Conservation (phyloP, 2,888 invertebrate genomes). For the Cheilosia urbana region DNA sequence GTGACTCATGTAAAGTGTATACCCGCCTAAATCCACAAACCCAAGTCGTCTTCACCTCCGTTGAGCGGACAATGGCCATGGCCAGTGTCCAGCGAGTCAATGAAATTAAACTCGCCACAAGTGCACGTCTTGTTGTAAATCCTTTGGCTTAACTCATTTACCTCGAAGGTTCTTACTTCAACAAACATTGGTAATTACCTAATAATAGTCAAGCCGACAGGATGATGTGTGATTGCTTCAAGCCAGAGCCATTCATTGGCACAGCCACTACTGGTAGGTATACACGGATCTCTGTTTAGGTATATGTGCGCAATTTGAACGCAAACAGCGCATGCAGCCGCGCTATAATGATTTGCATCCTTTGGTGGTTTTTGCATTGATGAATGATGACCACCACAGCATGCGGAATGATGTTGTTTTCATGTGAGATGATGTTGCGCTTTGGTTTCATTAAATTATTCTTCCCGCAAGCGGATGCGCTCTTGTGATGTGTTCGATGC, state of each 20-base stretch:
- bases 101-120: constrained; percentile 38
- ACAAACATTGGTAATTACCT: constrained; percentile 75
- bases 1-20: constrained; percentile 21
- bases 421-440: constrained; percentile 59
- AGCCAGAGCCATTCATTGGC: constrained; percentile 64
- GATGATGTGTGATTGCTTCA: constrained; percentile 74
- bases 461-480: constrained; percentile 57
- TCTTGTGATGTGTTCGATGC: background rate
- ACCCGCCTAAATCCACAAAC: background rate
- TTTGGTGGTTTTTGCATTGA: constrained; percentile 72
- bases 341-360: constrained; percentile 72
- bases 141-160: constrained; percentile 46
- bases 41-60: background rate
- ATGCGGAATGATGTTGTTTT: constrained; percentile 56
- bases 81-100: constrained; percentile 49
- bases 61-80: constrained; percentile 31
- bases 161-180: constrained; percentile 66
- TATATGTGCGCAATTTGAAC: background rate
- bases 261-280: background rate
- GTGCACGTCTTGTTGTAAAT: constrained; percentile 14
- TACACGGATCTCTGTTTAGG: background rate
- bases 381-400: constrained; percentile 70
- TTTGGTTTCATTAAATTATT: constrained; percentile 71
- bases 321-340: background rate
- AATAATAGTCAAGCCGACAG: constrained; percentile 75